Conservation (phyloP, 1,140 invertebrate genomes). For the Tribolium castaneum region DNA sequence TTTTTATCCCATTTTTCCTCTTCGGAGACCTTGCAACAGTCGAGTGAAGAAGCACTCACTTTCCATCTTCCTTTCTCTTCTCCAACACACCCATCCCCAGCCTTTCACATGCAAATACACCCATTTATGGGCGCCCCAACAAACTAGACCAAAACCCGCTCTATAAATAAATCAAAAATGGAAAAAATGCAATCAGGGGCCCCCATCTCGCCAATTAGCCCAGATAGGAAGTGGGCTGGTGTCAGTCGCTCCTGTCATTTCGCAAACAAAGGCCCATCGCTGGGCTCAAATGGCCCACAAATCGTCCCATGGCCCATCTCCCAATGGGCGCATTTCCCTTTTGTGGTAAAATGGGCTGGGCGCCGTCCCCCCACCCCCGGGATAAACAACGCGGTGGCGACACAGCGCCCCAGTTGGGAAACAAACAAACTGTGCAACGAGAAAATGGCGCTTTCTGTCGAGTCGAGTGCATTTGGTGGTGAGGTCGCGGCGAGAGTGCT, state of each 20-base stretch:
- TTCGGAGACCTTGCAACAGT: background rate
- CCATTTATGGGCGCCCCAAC: background rate
- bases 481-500: constrained; percentile 46
- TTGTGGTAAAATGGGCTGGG: constrained; percentile 21
- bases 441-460: constrained; percentile 61
- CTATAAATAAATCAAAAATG: background rate
- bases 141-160: background rate
- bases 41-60: background rate
- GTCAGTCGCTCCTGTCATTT: background rate
- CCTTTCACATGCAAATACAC: constrained; percentile 13
- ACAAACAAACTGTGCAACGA: constrained; percentile 31
- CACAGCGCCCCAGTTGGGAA: constrained; percentile 29
- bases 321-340: constrained; percentile 22
- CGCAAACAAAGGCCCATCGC: background rate
- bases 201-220: too few relatives aligned
- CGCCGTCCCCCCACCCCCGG: constrained; percentile 9
- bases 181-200: background rate
- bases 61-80: constrained; percentile 24
- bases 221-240: background rate
- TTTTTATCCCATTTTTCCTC: constrained; percentile 21
- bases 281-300: background rate
- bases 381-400: constrained; percentile 5
- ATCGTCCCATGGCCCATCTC: background rate
- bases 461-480: constrained; percentile 58
- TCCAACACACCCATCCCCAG: constrained; percentile 8